These are phyloP conservation scores for Eupithecia pulchellata DNA, from an alignment of 2,888 invertebrate genomes.

Conservation along the genomic window DNA sequence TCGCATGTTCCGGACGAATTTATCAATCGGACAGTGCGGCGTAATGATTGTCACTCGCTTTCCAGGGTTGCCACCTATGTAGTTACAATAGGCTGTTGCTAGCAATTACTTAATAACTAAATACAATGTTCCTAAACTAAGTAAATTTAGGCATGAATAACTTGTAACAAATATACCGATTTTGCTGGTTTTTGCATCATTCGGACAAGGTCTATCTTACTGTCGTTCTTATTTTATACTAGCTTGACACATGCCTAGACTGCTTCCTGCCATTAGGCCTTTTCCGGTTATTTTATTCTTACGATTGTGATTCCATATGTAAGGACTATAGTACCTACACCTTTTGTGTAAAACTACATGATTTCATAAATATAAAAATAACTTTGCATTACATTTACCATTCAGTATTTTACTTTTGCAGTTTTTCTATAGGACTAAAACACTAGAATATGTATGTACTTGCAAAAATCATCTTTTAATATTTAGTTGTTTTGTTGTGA, in stretches of 20 bases:
- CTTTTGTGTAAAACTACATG: neutral
- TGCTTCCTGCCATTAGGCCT: neutral
- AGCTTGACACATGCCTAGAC: no score
- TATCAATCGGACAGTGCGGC: constrained; percentile 75
- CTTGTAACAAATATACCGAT: neutral
- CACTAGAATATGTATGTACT: no score
- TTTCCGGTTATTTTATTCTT: neutral
- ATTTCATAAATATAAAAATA: neutral
- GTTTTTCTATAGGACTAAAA: neutral
- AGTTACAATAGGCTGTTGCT: neutral
- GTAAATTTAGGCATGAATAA: neutral
- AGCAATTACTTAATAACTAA: neutral
- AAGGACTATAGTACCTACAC: neutral
- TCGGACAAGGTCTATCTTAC: neutral
- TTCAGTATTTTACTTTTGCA: neutral
- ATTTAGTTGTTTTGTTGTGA: neutral
- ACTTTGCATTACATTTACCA: neutral
- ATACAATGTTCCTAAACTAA: neutral
- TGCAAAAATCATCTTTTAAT: no score
- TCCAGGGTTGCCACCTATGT: constrained; percentile 35
- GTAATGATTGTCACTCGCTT: constrained; percentile 69
- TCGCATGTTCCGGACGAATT: constrained; percentile 81
- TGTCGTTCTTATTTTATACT: neutral
- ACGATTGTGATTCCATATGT: neutral
- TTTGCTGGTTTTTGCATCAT: neutral